A percentile compares a stretch with the other conserved stretches of the same genome.
Conservation (phyloP, 1,140 invertebrate genomes). For the Cotesia glomerata region DNA sequence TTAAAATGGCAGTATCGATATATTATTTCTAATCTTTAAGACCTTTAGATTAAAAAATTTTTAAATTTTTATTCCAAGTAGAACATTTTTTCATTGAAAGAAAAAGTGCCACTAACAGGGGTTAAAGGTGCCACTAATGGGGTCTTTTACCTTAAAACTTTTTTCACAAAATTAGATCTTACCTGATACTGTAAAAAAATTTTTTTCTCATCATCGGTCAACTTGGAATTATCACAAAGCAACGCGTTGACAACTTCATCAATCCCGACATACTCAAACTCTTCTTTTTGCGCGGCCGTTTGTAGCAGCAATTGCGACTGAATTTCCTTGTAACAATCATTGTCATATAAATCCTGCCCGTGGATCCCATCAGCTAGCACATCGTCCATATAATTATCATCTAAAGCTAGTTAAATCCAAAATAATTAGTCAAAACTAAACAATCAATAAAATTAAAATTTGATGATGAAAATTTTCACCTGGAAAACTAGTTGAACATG, state of each 20-base stretch:
- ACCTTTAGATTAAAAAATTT: too few species aligned
- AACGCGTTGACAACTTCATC: conserved; percentile 62
- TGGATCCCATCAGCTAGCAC: conserved; percentile 61
- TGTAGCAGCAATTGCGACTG: conserved; percentile 53
- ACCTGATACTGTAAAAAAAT: conserved; percentile 54
- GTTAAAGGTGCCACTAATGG: too few species aligned
- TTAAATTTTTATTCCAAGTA: too few species aligned
- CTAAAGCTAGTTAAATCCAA: conserved; percentile 46
- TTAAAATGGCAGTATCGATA: too few species aligned
- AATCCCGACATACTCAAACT: conserved; percentile 41
- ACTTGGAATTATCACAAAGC: conserved; percentile 62
- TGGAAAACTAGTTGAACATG: conserved; percentile 57
- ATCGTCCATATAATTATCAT: conserved; percentile 60
- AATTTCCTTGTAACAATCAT: conserved; percentile 57
- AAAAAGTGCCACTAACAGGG: too few species aligned
- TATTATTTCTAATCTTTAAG: too few species aligned
- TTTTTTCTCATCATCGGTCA: conserved; percentile 63
- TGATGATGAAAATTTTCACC: conserved; percentile 34
- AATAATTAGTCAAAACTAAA: background rate
- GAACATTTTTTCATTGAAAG: too few species aligned
- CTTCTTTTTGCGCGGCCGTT: conserved; percentile 38
- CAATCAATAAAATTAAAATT: background rate
- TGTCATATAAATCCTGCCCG: conserved; percentile 58
- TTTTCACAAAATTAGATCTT: background rate
- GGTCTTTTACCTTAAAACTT: too few species aligned